phyloP scores from a whole-genome alignment of 1,140 invertebrate genomes.

The Eumeta japonica region DNA sequence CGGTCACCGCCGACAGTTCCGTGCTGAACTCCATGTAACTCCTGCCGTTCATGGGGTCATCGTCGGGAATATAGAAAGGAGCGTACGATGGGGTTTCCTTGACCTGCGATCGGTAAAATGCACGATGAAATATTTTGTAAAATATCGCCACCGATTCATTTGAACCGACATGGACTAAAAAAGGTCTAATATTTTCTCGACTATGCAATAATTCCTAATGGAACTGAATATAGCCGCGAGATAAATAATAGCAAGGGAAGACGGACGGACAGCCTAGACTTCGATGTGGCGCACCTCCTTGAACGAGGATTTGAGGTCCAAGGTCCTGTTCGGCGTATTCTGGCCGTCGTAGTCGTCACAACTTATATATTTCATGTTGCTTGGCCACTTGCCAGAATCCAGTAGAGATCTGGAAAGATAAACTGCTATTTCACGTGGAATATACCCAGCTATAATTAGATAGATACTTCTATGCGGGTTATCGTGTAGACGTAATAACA shows the following conservation, averaged over 20 bases:
- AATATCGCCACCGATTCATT: constrained; percentile 29
- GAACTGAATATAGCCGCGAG: too few relatives aligned
- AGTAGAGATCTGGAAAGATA: constrained; percentile 53
- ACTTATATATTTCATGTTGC: constrained; percentile 68
- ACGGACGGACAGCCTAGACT: too few relatives aligned
- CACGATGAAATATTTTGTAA: constrained; percentile 19
- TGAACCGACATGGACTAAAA: constrained; percentile 36
- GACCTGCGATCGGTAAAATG: constrained; percentile 38
- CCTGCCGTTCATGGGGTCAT: constrained; percentile 64
- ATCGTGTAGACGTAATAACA: background rate
- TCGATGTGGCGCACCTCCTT: too few relatives aligned
- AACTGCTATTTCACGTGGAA: constrained; percentile 36
- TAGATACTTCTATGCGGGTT: constrained; percentile 13
- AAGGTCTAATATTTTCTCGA: background rate
- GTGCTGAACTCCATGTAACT: constrained; percentile 74
- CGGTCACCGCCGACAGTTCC: constrained; percentile 65
- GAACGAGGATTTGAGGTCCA: constrained; percentile 60
- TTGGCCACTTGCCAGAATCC: constrained; percentile 68
- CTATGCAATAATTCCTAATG: too few relatives aligned
- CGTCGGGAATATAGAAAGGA: constrained; percentile 58
- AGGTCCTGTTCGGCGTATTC: constrained; percentile 64
- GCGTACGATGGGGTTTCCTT: constrained; percentile 67
- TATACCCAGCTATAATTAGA: constrained; percentile 41
- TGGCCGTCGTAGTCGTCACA: constrained; percentile 76
- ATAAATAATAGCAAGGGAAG: too few relatives aligned